These are phyloP conservation scores for Homarus gammarus DNA, from an alignment of 2,888 invertebrate genomes.

Conservation along the genomic window DNA sequence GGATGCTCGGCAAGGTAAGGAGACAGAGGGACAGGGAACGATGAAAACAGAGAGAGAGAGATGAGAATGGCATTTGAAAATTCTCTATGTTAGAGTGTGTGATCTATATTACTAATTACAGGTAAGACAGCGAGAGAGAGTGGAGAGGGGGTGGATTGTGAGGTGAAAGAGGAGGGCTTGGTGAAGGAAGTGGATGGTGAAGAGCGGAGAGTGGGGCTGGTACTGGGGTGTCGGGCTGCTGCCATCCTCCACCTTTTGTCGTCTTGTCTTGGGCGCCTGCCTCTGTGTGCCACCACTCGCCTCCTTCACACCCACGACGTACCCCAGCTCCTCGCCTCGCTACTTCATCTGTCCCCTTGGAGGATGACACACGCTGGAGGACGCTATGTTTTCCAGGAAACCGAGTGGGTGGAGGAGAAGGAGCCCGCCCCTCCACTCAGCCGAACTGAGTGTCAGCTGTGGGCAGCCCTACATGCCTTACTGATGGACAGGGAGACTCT, in stretches of 20 bases:
- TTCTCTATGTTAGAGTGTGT: too few species aligned
- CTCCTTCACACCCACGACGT: slow-evolving; percentile 59
- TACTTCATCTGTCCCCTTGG: slow-evolving; percentile 49
- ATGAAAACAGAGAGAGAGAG: not conserved
- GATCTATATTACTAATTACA: too few species aligned
- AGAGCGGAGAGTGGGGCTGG: slow-evolving; percentile 39
- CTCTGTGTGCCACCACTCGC: slow-evolving; percentile 58
- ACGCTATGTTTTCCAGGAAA: slow-evolving; percentile 36
- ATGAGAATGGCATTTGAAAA: not conserved
- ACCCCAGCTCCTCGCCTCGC: slow-evolving; percentile 59
- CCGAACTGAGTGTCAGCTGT: slow-evolving; percentile 61
- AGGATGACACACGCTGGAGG: not conserved
- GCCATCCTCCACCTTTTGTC: slow-evolving; percentile 48
- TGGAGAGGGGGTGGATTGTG: too few species aligned
- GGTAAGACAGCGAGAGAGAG: too few species aligned
- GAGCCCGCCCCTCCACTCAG: slow-evolving; percentile 8
- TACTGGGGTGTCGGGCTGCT: slow-evolving; percentile 37
- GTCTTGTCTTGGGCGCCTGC: slow-evolving; percentile 36
- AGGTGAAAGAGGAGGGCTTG: not conserved
- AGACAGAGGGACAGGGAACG: not conserved
- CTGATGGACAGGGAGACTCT: slow-evolving; percentile 47
- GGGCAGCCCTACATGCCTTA: slow-evolving; percentile 44
- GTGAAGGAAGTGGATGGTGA: slow-evolving; percentile 29
- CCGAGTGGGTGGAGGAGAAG: slow-evolving; percentile 16
- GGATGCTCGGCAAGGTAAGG: too few species aligned